These are phyloP conservation scores for Volucella inflata DNA, from an alignment of 2,888 invertebrate species.

Conservation along the genomic window DNA sequence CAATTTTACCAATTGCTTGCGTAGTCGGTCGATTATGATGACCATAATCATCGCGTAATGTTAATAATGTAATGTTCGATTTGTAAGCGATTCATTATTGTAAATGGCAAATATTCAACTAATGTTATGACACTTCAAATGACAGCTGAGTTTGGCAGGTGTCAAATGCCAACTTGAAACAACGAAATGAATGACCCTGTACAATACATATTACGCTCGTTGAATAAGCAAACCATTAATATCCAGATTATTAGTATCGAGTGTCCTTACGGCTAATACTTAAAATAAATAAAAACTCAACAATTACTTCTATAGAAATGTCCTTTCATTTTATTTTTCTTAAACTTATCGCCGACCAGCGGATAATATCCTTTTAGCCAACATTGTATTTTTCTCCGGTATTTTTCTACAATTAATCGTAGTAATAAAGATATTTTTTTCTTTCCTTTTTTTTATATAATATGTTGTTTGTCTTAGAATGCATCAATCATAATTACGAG, in stretches of 20 bases:
- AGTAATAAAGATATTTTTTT: slow-evolving; percentile 55
- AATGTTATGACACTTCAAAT: slow-evolving; percentile 1
- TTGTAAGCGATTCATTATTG: too few species aligned
- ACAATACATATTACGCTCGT: too few species aligned
- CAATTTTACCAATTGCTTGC: too few species aligned
- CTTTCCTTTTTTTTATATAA: slow-evolving; percentile 5
- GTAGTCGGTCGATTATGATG: too few species aligned
- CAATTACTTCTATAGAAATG: slow-evolving; percentile 60
- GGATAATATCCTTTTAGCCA: slow-evolving; percentile 51
- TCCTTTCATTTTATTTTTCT: slow-evolving; percentile 57
- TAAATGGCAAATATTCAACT: too few species aligned
- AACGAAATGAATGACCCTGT: too few species aligned
- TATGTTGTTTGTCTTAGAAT: slow-evolving; percentile 34
- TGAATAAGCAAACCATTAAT: not conserved
- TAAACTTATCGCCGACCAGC: slow-evolving; percentile 54
- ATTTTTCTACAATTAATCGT: slow-evolving; percentile 37
- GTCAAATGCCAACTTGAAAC: not conserved
- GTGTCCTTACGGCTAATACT: not conserved
- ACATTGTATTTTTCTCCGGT: slow-evolving; percentile 16
- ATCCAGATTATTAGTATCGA: not conserved
- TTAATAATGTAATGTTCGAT: too few species aligned
- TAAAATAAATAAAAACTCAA: slow-evolving; percentile 10
- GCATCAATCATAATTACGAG: slow-evolving; percentile 49
- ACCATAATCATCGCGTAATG: too few species aligned
- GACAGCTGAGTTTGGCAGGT: slow-evolving; percentile 1